Base-by-base conservation (phyloP, 2,797 vertebrate species). In the Aldrovandia affinis region DNA sequence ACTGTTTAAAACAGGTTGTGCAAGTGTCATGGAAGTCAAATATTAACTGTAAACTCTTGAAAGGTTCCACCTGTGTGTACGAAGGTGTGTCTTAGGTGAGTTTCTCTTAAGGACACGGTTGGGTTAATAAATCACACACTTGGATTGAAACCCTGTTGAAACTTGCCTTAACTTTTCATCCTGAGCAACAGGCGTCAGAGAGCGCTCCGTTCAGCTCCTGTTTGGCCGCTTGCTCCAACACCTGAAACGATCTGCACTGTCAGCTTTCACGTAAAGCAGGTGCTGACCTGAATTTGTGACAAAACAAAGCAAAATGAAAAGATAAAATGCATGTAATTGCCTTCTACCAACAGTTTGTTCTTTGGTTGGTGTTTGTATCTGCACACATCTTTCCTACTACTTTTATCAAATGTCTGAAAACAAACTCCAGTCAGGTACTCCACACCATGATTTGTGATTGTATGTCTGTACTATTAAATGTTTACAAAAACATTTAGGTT, bases 281-380 rank as follows among this genome's bases (percentile, higher is more conserved):
- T 77, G 36, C 42, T 47, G 39, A 22, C 73, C 22, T 25, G 3
- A 77, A 0, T 25, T 77, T 44, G 44, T 44, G 9, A n/a, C 42
- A 47, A 75, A 73, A 75, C 3, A 36, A 20, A 42, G 7, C 15
- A 77, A 9, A 10, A 18, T 36, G 3, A 39, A 65, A 65, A 65
- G 39, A 70, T 39, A 15, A n/a, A 77, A 77, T 47, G 42, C 36
- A 77, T 77, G 73, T 22, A 77, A 44, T 77, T 25, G 42, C 73
- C 73, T 44, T 77, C 22, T n/a, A n/a, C 10, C 73, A 44, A 39
- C 33, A n/a, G 42, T 47, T 44, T 77, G 36, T 77, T 44, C 25
- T 42, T 77, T 6, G 22, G 20, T 44, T 39, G 39, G 73, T 77
- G 20, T 44, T 77, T 77, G 22, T 77, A 70, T 44, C 42, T 39